Evolutionary conservation across 2,113 vertebrate genomes (phyloP), one percentile per base, ranked within the genome.

Genomic region (Myxocyprinus asiaticus): DNA sequence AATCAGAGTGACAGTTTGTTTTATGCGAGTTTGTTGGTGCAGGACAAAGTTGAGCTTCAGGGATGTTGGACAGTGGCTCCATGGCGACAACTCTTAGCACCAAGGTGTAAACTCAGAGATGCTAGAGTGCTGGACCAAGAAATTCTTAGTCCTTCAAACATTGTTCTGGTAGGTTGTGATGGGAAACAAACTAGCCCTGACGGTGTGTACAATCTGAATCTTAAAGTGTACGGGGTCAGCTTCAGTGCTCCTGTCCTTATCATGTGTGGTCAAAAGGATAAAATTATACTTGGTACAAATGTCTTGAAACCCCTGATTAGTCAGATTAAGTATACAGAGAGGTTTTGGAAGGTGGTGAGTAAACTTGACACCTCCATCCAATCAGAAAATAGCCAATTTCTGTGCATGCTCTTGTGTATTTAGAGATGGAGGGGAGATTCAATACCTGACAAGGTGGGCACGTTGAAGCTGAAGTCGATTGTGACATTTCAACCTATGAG

Each of bases 101-200:
- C 75, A n/a, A n/a, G n/a, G n/a, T n/a, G n/a, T 47, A 4, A 7
- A 47, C 45, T 47, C 7, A 4, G 45, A 47, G 45, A 47, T 47
- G 45, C 45, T 47, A 7, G 45, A 7, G 45, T 47, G 45, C 45
- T 47, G 45, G 45, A 47, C 45, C 45, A 47, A 7, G 45, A 78
- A 4, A 62, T 62, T 33, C 67, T 9, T 14, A 17, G 42, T 6
- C 47, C 77, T 47, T 15, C 17, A 4, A 17, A 78, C 51, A 45
- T 70, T 62, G 69, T 82, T 0, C 5, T 82, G 55, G 69, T 79
- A 1, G 81, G 76, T 48, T 78, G 76, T 10, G 76, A 76, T 15
- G 76, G 68, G 0, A 78, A 69, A 63, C 66, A 61, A 22, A 79
- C 77, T 44, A 70, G 17, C 44, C 67, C 47, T 7, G 43, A 69